A percentile compares a stretch with the other conserved stretches of the same genome.
phyloP scores from a whole-genome alignment of 1,140 invertebrate species.

The Hypothenemus hampei region DNA sequence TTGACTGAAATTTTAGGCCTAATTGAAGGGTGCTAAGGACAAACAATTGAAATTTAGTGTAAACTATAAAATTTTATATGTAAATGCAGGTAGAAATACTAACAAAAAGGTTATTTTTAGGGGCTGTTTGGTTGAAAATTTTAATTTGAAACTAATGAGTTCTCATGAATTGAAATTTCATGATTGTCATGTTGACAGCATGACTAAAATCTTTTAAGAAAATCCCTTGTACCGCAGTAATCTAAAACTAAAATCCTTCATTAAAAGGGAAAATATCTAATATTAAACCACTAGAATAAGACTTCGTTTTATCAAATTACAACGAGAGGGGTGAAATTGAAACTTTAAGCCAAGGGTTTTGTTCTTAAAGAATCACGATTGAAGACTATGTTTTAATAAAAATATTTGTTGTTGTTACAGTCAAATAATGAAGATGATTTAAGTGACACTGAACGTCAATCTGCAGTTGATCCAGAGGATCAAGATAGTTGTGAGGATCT shows the following conservation, averaged over 20 bases:
- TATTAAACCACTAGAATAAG: conserved; percentile 19
- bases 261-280: conserved; percentile 14
- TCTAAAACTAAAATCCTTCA: conserved; percentile 9
- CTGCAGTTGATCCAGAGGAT: conserved; percentile 55
- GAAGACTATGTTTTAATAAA: too few relatives aligned
- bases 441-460: conserved; percentile 42
- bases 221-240: conserved; percentile 3
- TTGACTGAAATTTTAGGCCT: too few relatives aligned
- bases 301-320: conserved; percentile 20
- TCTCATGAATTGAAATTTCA: too few relatives aligned
- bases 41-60: too few relatives aligned
- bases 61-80: too few relatives aligned
- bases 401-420: conserved; percentile 42
- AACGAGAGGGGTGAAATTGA: neutral
- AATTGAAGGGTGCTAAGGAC: too few relatives aligned
- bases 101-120: too few relatives aligned
- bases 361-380: too few relatives aligned
- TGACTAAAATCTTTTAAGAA: neutral
- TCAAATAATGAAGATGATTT: conserved; percentile 55
- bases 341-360: too few relatives aligned
- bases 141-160: too few relatives aligned
- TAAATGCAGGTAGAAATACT: too few relatives aligned
- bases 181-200: neutral
- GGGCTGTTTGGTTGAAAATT: too few relatives aligned
- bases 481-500: conserved; percentile 54